These are phyloP conservation scores for Apamea epomidion DNA, from an alignment of 2,888 invertebrate species.

Conservation along the genomic window DNA sequence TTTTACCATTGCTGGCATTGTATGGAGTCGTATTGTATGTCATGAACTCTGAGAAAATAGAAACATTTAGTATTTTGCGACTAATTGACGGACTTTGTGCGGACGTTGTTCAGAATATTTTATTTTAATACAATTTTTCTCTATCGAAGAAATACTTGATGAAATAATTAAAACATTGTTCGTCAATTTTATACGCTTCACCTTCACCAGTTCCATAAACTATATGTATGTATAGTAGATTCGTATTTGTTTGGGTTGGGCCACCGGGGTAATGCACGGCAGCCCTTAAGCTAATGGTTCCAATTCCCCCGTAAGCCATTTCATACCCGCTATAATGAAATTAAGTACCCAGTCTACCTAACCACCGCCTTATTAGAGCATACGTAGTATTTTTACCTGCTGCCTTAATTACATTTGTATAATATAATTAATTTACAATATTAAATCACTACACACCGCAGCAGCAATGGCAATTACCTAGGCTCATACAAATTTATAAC, in stretches of 20 bases:
- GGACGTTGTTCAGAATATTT: conserved; percentile 10
- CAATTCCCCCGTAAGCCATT: conserved; percentile 70
- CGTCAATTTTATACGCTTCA: neutral
- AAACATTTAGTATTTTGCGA: conserved; percentile 52
- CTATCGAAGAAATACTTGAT: neutral
- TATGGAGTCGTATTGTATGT: conserved; percentile 42
- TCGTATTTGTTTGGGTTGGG: conserved; percentile 69
- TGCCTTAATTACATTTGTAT: conserved; percentile 36
- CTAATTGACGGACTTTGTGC: conserved; percentile 39
- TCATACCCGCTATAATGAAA: conserved; percentile 45
- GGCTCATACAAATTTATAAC: conserved; percentile 38
- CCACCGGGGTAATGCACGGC: conserved; percentile 56
- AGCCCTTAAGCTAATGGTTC: conserved; percentile 64
- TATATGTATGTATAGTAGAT: conserved; percentile 16
- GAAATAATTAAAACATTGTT: neutral
- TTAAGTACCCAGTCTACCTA: conserved; percentile 35
- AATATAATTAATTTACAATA: conserved; percentile 27
- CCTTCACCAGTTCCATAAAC: neutral
- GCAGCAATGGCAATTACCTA: conserved; percentile 23
- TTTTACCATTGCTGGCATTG: conserved; percentile 66
- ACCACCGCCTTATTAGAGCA: conserved; percentile 9
- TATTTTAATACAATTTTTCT: neutral
- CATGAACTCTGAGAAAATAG: conserved; percentile 48
- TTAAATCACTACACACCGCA: conserved; percentile 18
- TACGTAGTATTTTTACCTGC: conserved; percentile 20